Conservation (phyloP, 2,113 vertebrate species). For the Hydropotes inermis region DNA sequence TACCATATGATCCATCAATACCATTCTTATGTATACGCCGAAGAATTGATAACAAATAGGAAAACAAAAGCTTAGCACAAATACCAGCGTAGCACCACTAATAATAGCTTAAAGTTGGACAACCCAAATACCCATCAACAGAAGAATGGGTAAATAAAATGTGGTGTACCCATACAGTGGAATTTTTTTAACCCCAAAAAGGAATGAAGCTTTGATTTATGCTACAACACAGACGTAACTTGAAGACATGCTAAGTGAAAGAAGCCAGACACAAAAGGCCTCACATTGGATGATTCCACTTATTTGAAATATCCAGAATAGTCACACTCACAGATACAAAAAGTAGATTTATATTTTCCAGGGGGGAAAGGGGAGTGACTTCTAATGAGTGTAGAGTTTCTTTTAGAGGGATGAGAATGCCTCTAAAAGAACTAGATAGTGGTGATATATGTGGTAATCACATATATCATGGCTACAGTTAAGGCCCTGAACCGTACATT, state of each 20-base stretch:
- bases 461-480: neutral
- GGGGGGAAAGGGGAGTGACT: neutral
- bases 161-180: neutral
- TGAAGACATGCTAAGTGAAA: neutral
- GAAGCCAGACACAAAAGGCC: neutral
- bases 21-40: neutral
- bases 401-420: neutral
- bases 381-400: neutral
- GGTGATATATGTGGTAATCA: too few species aligned
- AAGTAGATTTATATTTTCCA: neutral
- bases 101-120: neutral
- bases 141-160: neutral
- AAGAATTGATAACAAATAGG: constrained; percentile 7
- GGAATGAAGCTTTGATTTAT: neutral
- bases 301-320: neutral
- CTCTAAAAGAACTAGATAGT: neutral
- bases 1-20: neutral
- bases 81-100: neutral
- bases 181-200: neutral
- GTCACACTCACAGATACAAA: neutral
- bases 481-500: neutral
- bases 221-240: neutral
- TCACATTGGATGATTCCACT: neutral
- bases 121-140: neutral
- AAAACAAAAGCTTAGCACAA: neutral